Base-by-base conservation (phyloP, 1,140 invertebrate species). In the Carcinoscorpius rotundicauda region DNA sequence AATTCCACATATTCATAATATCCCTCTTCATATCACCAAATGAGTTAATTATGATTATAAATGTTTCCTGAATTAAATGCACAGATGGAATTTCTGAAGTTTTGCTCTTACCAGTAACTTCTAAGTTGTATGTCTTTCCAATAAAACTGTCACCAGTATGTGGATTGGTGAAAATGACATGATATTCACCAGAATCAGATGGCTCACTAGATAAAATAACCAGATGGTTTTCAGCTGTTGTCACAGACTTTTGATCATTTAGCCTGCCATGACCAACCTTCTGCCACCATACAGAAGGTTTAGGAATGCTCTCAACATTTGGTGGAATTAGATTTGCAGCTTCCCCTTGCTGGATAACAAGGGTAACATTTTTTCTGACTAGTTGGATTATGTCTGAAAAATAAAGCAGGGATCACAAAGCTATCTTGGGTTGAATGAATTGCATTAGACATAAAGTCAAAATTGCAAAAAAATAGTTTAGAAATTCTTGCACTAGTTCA, bases 271-370 rank as follows among this genome's bases (percentile, higher is more conserved):
- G 29, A 61, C 86, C 83, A 66, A 87, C 84, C 9, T 85, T 85
- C 73, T 87, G 85, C 93, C 93, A 96, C 58, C 83, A 84, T 0
- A 94, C 87, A 48, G 86, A 84, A 0, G 91, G 90, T 29, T 80
- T 76, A 4, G 92, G 91, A 72, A 89, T 82, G 61, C 89, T 92
- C 67, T 90, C 85, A 68, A 95, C 88, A 5, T 80, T 75, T 3
- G 91, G 91, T 69, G 93, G 81, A 66, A 87, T 81, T 62, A 96
- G 78, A 69, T 93, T 82, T 6, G 88, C 89, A 3, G 90, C 88
- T 66, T 85, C 82, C 8, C 92, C 92, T 58, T 85, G 85, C 69
- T 85, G 79, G 3, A 91, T 87, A n/a, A 78, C 79, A 6, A 90
- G 74, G 11, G 81, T 81, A 60, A 82, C 80, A 71, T 90, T 87